Evolutionary conservation across 2,888 invertebrate genomes (phyloP).

Genomic region (Muschampia plurimacula): DNA sequence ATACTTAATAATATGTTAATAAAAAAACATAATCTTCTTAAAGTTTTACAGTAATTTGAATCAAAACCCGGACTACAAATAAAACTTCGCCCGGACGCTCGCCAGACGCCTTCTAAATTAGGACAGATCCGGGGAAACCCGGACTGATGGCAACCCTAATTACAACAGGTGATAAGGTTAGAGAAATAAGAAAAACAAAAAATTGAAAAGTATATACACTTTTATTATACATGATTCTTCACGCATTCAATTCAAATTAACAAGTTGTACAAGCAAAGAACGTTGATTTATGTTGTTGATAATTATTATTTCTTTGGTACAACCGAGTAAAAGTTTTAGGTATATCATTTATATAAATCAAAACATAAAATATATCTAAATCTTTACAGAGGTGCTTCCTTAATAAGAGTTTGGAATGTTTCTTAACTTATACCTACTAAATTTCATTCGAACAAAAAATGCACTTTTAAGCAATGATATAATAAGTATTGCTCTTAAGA

Average conservation of each 20-base stretch:
- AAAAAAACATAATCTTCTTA: no score
- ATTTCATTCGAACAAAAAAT: no score
- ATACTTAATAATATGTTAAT: no score
- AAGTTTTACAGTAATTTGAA: background rate
- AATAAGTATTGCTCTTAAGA: background rate
- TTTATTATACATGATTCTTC: slow-evolving; percentile 28
- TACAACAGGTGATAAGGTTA: background rate
- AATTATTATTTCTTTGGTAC: slow-evolving; percentile 36
- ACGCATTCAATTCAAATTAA: slow-evolving; percentile 30
- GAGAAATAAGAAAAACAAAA: slow-evolving; percentile 6
- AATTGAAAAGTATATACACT: slow-evolving; percentile 19
- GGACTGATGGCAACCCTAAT: background rate
- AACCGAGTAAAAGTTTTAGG: slow-evolving; percentile 31
- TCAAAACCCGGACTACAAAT: no score
- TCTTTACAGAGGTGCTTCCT: background rate
- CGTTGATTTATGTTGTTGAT: slow-evolving; percentile 27
- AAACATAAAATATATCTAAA: background rate
- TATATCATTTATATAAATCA: slow-evolving; percentile 1
- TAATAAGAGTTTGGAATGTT: background rate
- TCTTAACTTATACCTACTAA: background rate
- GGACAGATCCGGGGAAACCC: no score
- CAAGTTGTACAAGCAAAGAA: slow-evolving; percentile 37
- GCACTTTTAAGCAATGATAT: background rate
- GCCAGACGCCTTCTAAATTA: no score
- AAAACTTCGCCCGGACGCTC: no score